Evolutionary conservation across 1,140 invertebrate species (phyloP), one percentile per base, ranked within the genome.

Genomic region (Bombus huntii): DNA sequence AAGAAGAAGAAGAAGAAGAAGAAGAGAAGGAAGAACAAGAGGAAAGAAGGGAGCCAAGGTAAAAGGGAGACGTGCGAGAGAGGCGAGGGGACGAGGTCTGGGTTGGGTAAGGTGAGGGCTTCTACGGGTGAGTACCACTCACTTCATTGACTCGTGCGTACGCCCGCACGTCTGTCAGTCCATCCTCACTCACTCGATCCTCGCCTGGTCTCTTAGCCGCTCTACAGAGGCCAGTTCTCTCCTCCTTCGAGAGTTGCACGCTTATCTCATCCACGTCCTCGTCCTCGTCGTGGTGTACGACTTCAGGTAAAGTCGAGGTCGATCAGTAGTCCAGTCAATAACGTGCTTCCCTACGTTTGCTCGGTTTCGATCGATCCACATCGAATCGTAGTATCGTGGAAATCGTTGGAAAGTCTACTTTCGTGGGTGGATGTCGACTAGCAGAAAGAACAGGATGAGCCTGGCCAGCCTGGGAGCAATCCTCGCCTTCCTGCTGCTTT

Each of bases 71-170:
- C 66, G 77, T 83, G 86, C 75, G 87, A 88, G 88, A 92, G 90
- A 53, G 80, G 87, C 76, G 53, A 87, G 83, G 91, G 66, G 85
- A 72, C 84, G 88, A 86, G 92, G 90, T 88, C 76, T 89, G 88
- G 89, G 91, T 92, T 89, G 90, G 89, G 90, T 89, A 89, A 92
- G 87, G 92, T 90, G 89, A 93, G 92, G 92, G 90, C 92, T 93
- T 82, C 91, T 92, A 89, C 83, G 89, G 89, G 89, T 90, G 91
- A 91, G 91, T 90, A 93, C 88, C 92, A 93, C 89, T 93, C 90
- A 91, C 90, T 93, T 90, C 90, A 93, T 93, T 93, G 92, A 93
- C 92, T 93, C 89, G 89, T 90, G 92, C 89, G 89, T 91, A 93
- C 93, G 92, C 89, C 87, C 88, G 92, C 90, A 91, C 88, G 91